Percentiles rank a stretch among this genome's conserved stretches.
Evolutionary conservation across 2,113 vertebrate species (phyloP).

Genomic region (Desmodus rotundus): DNA sequence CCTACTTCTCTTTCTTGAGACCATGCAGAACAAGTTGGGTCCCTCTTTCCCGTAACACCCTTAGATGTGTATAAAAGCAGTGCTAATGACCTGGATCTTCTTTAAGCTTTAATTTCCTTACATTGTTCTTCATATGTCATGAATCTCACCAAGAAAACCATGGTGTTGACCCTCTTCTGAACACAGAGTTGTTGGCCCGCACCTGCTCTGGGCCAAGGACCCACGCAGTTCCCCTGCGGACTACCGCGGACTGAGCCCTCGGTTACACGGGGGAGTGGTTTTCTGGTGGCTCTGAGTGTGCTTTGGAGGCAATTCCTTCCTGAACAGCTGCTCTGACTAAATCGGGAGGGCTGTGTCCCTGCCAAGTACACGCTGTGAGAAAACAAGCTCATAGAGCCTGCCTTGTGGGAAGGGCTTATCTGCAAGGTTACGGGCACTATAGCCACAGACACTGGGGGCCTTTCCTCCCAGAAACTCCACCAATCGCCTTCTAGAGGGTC

Average conservation of each 20-base stretch:
- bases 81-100: background rate
- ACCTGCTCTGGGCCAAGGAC: background rate
- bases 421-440: slow-evolving; percentile 4
- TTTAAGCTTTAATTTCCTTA: background rate
- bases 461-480: background rate
- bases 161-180: background rate
- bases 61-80: background rate
- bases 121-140: background rate
- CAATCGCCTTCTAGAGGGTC: background rate
- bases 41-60: background rate
- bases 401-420: slow-evolving; percentile 27
- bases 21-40: background rate
- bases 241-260: background rate
- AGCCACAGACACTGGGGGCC: background rate
- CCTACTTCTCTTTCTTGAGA: background rate
- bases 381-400: slow-evolving; percentile 48
- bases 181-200: background rate
- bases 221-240: background rate
- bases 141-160: background rate
- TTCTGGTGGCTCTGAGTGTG: slow-evolving; percentile 25
- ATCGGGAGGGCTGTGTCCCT: slow-evolving; percentile 45
- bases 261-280: background rate
- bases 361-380: slow-evolving; percentile 70
- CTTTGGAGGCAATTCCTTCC: slow-evolving; percentile 64
- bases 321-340: slow-evolving; percentile 73